Conservation (phyloP, 2,888 invertebrate species). For the Mongoloraphidia duomilia region DNA sequence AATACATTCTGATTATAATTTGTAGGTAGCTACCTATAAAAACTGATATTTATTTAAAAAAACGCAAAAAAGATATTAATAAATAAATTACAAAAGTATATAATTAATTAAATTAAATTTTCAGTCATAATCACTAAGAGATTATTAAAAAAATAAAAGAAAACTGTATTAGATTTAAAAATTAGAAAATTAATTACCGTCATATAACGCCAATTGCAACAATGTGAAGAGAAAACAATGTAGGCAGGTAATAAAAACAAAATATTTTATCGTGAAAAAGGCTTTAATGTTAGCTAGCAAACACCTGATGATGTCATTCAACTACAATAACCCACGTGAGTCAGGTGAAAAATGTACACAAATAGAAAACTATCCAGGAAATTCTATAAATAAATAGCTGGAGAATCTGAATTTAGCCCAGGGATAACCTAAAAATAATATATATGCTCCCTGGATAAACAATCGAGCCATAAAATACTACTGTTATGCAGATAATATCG, state of each 20-base stretch:
- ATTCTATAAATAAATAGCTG: slow-evolving; percentile 4
- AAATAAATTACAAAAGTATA: background rate
- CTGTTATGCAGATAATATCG: too few relatives aligned
- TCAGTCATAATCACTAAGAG: background rate
- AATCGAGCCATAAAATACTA: too few relatives aligned
- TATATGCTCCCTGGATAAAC: too few relatives aligned
- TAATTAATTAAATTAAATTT: background rate
- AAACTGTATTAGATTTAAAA: too few relatives aligned
- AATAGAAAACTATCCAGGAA: slow-evolving; percentile 5
- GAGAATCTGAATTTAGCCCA: slow-evolving; percentile 5
- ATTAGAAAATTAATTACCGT: too few relatives aligned
- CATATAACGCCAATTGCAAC: background rate
- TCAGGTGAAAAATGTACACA: slow-evolving; percentile 5
- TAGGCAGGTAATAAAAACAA: background rate
- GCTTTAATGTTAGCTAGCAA: background rate
- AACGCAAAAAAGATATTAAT: background rate
- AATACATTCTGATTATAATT: background rate
- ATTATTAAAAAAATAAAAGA: too few relatives aligned
- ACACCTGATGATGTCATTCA: too few relatives aligned
- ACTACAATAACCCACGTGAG: slow-evolving; percentile 3
- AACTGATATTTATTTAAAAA: background rate
- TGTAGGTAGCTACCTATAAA: background rate
- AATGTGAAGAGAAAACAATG: background rate
- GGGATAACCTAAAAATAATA: slow-evolving; percentile 6
- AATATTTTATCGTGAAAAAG: background rate